Conservation (phyloP, 2,888 invertebrate species). For the Ellobium chinense region DNA sequence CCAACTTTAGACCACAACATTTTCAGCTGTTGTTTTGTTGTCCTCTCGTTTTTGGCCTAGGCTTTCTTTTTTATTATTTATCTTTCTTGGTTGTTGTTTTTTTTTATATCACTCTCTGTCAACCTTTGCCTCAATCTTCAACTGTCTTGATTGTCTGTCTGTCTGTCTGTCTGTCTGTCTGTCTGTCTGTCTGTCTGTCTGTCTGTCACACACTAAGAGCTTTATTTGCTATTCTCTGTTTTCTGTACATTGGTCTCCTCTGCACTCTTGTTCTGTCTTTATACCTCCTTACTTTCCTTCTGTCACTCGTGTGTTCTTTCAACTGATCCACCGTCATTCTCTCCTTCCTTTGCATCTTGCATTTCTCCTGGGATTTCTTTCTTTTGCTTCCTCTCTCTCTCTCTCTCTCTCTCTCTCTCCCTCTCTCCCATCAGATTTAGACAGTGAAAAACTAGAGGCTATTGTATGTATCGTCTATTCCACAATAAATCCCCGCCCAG, state of each 20-base stretch:
- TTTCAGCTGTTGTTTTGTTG: too few species aligned
- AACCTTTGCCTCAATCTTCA: not conserved
- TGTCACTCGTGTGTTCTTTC: not conserved
- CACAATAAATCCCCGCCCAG: too few species aligned
- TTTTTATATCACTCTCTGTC: not conserved
- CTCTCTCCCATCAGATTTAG: not conserved
- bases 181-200: not conserved
- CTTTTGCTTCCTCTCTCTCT: slow-evolving; percentile 5
- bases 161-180: not conserved
- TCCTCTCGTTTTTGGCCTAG: too few species aligned
- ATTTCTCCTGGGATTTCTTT: not conserved
- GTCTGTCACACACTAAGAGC: not conserved
- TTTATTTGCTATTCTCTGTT: not conserved
- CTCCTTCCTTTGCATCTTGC: not conserved
- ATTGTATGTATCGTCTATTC: too few species aligned
- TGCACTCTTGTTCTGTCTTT: not conserved
- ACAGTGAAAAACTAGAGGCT: too few species aligned
- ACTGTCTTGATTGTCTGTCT: not conserved
- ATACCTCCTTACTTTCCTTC: not conserved
- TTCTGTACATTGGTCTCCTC: not conserved
- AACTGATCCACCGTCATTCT: not conserved
- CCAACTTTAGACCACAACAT: too few species aligned
- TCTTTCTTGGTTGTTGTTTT: not conserved
- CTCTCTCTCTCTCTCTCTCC: slow-evolving; percentile 1
- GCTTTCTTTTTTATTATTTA: not conserved